A percentile compares a stretch with the other conserved stretches of the same genome.
phyloP scores from a whole-genome alignment of 1,140 invertebrate genomes.

The Mercenaria mercenaria region DNA sequence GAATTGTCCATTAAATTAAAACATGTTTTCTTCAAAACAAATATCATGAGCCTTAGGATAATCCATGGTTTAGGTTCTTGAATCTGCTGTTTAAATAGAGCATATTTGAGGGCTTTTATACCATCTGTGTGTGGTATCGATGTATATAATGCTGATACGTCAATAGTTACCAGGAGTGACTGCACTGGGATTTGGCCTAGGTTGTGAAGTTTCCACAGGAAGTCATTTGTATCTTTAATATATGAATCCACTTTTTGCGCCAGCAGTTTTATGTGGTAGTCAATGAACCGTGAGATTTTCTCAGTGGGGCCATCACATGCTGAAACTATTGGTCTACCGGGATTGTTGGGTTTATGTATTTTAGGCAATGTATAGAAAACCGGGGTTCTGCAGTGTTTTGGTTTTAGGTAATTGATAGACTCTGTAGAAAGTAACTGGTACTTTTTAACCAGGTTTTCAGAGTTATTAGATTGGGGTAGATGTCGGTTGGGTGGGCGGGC shows the following conservation, averaged over 20 bases:
- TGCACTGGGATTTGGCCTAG: background rate
- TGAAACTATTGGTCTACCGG: conserved; percentile 60
- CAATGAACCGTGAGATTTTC: conserved; percentile 26
- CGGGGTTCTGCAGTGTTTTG: conserved; percentile 1
- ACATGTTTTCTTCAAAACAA: no score
- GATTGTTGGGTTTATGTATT: conserved; percentile 56
- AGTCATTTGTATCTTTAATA: no score
- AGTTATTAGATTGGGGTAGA: no score
- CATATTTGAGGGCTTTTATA: background rate
- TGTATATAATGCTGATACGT: background rate
- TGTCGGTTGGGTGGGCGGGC: no score
- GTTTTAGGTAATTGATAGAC: no score
- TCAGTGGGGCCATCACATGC: conserved; percentile 14
- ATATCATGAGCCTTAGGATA: no score
- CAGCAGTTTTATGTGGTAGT: background rate
- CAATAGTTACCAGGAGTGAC: background rate
- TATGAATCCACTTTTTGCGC: background rate
- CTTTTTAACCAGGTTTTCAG: no score
- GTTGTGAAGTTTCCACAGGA: background rate
- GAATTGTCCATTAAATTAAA: no score
- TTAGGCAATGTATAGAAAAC: conserved; percentile 48
- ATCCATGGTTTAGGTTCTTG: no score
- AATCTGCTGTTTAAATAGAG: no score
- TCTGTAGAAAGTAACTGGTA: no score
- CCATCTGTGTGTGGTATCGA: background rate